These are phyloP conservation scores for Muschampia plurimacula DNA, from an alignment of 2,888 invertebrate genomes.

Conservation along the genomic window DNA sequence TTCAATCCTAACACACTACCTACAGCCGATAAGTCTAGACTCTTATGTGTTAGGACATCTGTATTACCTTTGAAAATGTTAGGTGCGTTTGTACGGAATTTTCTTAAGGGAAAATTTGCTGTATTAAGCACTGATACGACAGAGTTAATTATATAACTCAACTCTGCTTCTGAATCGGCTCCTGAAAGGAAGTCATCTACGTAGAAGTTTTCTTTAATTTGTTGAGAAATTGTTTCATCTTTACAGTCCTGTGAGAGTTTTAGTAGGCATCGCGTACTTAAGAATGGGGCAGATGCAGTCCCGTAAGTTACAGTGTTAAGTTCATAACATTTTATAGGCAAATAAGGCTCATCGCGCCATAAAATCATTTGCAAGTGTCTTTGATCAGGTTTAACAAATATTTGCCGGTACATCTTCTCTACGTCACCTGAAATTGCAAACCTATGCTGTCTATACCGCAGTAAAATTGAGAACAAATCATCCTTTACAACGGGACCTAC, in stretches of 20 bases:
- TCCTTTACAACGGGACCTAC: slow-evolving; percentile 41
- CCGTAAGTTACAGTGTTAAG: slow-evolving; percentile 20
- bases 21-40: slow-evolving; percentile 4
- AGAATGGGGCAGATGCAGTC: slow-evolving; percentile 35
- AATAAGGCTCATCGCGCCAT: slow-evolving; percentile 39
- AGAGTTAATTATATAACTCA: slow-evolving; percentile 26
- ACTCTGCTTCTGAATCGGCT: slow-evolving; percentile 16
- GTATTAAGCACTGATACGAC: slow-evolving; percentile 6
- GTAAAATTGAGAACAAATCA: slow-evolving; percentile 41
- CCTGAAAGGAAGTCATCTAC: slow-evolving; percentile 33
- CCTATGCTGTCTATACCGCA: slow-evolving; percentile 44
- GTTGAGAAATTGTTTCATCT: slow-evolving; percentile 21
- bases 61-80: neutral
- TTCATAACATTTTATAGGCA: slow-evolving; percentile 29
- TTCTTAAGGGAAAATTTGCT: slow-evolving; percentile 13
- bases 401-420: slow-evolving; percentile 42
- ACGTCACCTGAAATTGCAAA: slow-evolving; percentile 30
- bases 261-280: slow-evolving; percentile 33
- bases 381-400: slow-evolving; percentile 37
- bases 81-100: slow-evolving; percentile 31
- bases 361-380: slow-evolving; percentile 42
- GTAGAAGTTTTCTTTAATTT: slow-evolving; percentile 29
- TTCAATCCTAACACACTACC: slow-evolving; percentile 22
- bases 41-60: slow-evolving; percentile 2
- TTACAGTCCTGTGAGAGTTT: slow-evolving; percentile 19